phyloP scores from a whole-genome alignment of 2,113 vertebrate species.

The Osmerus mordax region DNA sequence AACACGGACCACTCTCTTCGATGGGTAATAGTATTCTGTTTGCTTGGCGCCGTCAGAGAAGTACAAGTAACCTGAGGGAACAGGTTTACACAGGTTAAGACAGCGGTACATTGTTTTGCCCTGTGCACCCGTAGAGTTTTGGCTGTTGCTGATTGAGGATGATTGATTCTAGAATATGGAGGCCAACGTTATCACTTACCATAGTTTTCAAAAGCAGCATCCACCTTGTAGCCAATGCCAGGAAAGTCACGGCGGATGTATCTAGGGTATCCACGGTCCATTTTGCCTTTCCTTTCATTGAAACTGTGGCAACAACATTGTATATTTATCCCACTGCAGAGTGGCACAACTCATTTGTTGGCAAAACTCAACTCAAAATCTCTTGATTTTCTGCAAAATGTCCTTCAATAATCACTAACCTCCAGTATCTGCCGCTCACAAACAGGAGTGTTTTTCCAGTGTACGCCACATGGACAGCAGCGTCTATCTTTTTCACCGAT shows the following conservation, averaged over 20 bases:
- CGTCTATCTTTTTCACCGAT: conserved; percentile 61
- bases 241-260: conserved; percentile 38
- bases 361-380: background rate
- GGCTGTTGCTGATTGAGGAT: background rate
- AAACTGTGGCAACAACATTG: conserved; percentile 43
- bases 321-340: background rate
- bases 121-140: too few relatives aligned
- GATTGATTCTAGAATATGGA: background rate
- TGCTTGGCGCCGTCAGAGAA: conserved; percentile 64
- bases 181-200: conserved; percentile 39
- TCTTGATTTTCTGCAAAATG: too few relatives aligned
- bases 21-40: conserved; percentile 57
- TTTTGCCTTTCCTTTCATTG: conserved; percentile 49
- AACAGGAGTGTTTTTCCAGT: conserved; percentile 60
- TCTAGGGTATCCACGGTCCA: conserved; percentile 61
- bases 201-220: conserved; percentile 64
- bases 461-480: conserved; percentile 54
- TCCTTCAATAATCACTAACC: conserved; percentile 25
- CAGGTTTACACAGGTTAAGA: background rate
- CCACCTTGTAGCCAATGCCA: conserved; percentile 58
- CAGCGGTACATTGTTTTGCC: background rate
- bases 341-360: background rate
- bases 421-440: conserved; percentile 56
- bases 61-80: conserved; percentile 63
- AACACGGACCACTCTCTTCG: conserved; percentile 33